Evolutionary conservation across 2,888 invertebrate species (phyloP).

Genomic region (Tholera decimalis): DNA sequence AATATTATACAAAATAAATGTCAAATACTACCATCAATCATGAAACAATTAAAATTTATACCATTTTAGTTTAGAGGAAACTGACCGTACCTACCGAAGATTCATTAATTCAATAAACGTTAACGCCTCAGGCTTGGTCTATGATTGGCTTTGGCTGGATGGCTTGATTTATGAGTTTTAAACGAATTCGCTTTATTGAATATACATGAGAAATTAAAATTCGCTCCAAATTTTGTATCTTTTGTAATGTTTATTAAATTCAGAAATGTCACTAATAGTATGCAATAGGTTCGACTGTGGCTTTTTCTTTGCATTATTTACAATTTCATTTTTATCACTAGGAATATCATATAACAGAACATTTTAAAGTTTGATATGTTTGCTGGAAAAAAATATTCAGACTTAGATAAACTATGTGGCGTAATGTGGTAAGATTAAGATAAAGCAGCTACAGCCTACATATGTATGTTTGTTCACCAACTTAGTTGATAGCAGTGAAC

Average conservation of each 20-base stretch:
- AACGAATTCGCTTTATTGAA: slow-evolving; percentile 37
- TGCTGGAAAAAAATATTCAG: no score
- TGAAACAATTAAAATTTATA: slow-evolving; percentile 34
- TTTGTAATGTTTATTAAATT: slow-evolving; percentile 48
- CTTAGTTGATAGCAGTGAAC: no score
- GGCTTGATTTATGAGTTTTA: slow-evolving; percentile 55
- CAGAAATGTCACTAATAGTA: slow-evolving; percentile 24
- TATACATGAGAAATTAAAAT: slow-evolving; percentile 47
- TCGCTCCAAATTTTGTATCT: slow-evolving; percentile 46
- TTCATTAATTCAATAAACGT: slow-evolving; percentile 48
- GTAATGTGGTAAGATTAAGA: no score
- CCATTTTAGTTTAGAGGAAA: slow-evolving; percentile 1
- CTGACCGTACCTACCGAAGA: slow-evolving; percentile 19
- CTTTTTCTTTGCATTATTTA: not conserved
- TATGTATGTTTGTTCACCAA: no score
- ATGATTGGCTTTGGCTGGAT: no score
- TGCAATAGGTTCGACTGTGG: not conserved
- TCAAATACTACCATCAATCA: slow-evolving; percentile 50
- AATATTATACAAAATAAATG: slow-evolving; percentile 28
- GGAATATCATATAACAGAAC: no score
- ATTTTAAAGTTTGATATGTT: no score
- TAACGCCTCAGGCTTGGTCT: slow-evolving; percentile 28
- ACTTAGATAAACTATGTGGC: no score
- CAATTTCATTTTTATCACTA: not conserved
- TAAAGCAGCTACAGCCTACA: no score